These are phyloP conservation scores for Drosophila eugracilis DNA, from an alignment of 1,140 invertebrate genomes.

Conservation along the genomic window DNA sequence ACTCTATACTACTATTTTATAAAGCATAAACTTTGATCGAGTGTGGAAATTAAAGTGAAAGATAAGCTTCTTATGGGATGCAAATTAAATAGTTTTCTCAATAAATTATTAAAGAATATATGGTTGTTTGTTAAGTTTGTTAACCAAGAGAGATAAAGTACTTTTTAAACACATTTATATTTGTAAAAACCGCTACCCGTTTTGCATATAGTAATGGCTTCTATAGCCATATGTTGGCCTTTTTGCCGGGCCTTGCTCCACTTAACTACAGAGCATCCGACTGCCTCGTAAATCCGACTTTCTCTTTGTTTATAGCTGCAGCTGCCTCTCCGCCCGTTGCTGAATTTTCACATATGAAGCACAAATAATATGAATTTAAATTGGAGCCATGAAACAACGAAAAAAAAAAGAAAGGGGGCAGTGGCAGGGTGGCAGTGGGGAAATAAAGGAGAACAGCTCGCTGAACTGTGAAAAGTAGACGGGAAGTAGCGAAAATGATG, in stretches of 20 bases:
- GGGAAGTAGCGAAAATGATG: conserved; percentile 67
- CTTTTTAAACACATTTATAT: not conserved
- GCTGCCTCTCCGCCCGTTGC: conserved; percentile 2
- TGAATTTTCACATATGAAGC: conserved; percentile 45
- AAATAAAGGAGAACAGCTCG: conserved; percentile 21
- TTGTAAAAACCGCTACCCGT: not conserved
- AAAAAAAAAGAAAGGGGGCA: conserved; percentile 27
- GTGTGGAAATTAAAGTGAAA: not conserved
- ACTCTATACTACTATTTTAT: not conserved
- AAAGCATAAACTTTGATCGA: not conserved
- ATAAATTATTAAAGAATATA: too few species aligned
- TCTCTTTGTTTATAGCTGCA: conserved; percentile 18
- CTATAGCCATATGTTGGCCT: not conserved
- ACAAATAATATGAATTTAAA: conserved; percentile 82
- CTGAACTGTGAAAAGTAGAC: conserved; percentile 73
- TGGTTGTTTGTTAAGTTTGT: not conserved
- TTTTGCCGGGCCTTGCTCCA: conserved; percentile 2
- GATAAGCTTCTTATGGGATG: too few species aligned
- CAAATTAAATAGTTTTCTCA: too few species aligned
- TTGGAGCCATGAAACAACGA: conserved; percentile 51
- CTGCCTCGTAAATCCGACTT: conserved; percentile 28
- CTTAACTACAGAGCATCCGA: conserved; percentile 21
- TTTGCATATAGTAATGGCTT: not conserved
- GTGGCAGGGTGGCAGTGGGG: too few species aligned
- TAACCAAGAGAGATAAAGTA: not conserved